phyloP scores from a whole-genome alignment of 2,888 invertebrate species.

The Conus canariensis region DNA sequence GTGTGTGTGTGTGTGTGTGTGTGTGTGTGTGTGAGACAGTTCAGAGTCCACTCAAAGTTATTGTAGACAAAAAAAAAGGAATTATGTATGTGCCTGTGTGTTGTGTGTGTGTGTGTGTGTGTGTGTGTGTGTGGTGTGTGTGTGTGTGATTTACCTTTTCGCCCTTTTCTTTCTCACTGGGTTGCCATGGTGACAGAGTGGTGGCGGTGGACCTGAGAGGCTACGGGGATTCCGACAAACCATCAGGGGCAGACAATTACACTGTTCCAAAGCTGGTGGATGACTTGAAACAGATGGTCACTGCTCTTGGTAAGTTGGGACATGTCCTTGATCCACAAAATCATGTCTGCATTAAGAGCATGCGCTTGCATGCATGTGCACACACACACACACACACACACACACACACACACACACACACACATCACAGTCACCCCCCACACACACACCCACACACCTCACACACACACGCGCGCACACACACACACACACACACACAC shows the following conservation, averaged over 20 bases:
- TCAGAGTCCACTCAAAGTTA: too few species aligned
- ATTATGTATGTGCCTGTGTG: not conserved
- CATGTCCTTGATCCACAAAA: not conserved
- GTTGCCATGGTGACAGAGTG: constrained; percentile 80
- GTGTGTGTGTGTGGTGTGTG: not conserved
- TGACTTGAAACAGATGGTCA: constrained; percentile 85
- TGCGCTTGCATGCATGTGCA: not conserved
- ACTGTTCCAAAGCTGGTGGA: constrained; percentile 82
- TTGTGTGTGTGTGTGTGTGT: not conserved
- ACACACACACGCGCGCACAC: too few species aligned
- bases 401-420: too few species aligned
- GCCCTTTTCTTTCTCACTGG: not conserved
- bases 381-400: not conserved
- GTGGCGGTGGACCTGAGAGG: constrained; percentile 89
- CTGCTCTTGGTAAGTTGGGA: constrained; percentile 80
- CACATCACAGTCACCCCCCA: too few species aligned
- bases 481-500: too few species aligned
- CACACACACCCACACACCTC: too few species aligned
- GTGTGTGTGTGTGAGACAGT: not conserved
- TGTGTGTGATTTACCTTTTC: not conserved
- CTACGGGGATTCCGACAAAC: constrained; percentile 89
- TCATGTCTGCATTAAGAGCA: not conserved
- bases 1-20: constrained; percentile 1
- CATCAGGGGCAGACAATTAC: constrained; percentile 83
- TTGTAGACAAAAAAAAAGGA: not conserved